Conservation (phyloP, 2,113 vertebrate genomes). For the Paratilapia polleni region DNA sequence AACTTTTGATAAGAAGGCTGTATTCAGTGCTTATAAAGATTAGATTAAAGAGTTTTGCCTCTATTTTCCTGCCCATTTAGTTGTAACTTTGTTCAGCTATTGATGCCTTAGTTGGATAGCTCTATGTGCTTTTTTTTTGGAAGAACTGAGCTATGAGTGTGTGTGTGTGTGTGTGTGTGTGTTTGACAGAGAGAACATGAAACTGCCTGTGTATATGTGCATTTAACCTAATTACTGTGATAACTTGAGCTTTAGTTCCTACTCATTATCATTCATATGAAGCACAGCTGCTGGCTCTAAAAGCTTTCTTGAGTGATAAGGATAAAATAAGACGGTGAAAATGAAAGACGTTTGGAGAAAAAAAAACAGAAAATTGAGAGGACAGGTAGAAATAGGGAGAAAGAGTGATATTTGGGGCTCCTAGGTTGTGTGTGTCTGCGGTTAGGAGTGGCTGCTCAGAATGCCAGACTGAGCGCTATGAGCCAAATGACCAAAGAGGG, state of each 20-base stretch:
- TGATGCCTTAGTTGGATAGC: slow-evolving; percentile 11
- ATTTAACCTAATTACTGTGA: slow-evolving; percentile 34
- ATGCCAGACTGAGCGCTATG: slow-evolving; percentile 71
- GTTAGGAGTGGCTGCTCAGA: slow-evolving; percentile 59
- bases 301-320: neutral
- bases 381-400: slow-evolving; percentile 2
- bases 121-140: slow-evolving; percentile 24
- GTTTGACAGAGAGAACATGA: slow-evolving; percentile 20
- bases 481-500: slow-evolving; percentile 48
- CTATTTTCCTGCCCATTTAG: slow-evolving; percentile 47
- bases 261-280: slow-evolving; percentile 63
- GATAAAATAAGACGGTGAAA: neutral
- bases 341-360: neutral
- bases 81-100: slow-evolving; percentile 30
- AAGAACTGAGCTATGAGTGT: slow-evolving; percentile 7
- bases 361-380: neutral
- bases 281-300: neutral
- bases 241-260: slow-evolving; percentile 35
- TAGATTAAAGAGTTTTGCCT: slow-evolving; percentile 52
- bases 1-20: slow-evolving; percentile 34
- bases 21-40: slow-evolving; percentile 37
- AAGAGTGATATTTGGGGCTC: slow-evolving; percentile 22
- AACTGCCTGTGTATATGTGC: slow-evolving; percentile 17
- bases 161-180: slow-evolving; percentile 6
- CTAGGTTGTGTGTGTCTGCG: slow-evolving; percentile 28